Conservation (phyloP, 2,113 vertebrate species). For the Plecotus auritus region DNA sequence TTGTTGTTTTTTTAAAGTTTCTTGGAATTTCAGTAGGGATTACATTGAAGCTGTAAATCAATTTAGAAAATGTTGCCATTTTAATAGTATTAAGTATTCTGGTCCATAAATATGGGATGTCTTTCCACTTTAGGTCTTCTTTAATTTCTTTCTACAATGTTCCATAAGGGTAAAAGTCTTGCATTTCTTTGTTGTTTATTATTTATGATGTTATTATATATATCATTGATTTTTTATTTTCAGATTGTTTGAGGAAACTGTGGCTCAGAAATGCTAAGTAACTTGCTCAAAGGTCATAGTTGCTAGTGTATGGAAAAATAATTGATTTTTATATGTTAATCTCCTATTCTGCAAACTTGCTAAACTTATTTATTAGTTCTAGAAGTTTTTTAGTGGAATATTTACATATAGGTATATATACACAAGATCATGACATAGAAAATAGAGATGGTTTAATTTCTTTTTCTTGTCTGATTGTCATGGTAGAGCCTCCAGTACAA, state of each 20-base stretch:
- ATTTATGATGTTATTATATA: neutral
- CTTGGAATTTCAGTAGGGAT: neutral
- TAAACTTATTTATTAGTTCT: neutral
- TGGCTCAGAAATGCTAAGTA: neutral
- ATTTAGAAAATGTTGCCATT: neutral
- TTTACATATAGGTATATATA: neutral
- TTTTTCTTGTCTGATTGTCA: neutral
- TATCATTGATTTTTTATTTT: neutral
- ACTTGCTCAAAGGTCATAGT: neutral
- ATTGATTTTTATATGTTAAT: neutral
- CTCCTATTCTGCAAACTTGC: neutral
- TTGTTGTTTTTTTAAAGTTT: neutral
- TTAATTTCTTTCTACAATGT: neutral
- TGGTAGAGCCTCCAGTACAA: neutral
- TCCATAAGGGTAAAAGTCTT: neutral
- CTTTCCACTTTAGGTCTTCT: neutral
- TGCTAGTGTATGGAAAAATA: neutral
- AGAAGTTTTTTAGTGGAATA: neutral
- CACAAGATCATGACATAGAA: neutral
- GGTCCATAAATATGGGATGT: neutral
- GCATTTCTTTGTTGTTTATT: neutral
- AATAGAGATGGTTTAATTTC: neutral
- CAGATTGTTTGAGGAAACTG: neutral
- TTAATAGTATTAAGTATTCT: neutral
- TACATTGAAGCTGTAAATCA: neutral